Base-by-base conservation (phyloP, 2,797 vertebrate genomes). In the Phyllotis vaccarum region DNA sequence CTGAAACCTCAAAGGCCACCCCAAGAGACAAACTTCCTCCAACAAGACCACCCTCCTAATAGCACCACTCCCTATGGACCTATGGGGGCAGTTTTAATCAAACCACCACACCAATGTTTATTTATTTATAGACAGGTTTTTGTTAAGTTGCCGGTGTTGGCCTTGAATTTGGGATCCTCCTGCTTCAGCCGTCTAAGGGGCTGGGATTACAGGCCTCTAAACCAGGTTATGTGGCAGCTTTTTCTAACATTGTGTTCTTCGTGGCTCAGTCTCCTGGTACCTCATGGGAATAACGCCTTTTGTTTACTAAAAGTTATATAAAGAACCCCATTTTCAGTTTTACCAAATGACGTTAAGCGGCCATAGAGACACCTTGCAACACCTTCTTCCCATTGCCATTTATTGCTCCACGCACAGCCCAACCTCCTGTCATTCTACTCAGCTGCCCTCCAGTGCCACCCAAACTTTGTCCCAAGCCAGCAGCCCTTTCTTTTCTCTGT, bases 371-470 rank as follows among this genome's bases (percentile, higher is more conserved):
- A 31, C 2, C 0, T 52, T 8, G 6, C 2, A 24, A 46, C 10
- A 17, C 3, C 17, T 21, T 22, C 34, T 66, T 46, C n/a, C 34
- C 6, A 1, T 46, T 0, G 3, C 13, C 1, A 1, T 31, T 5
- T 0, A 6, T 3, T 1, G 9, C 60, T 64, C 29, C 29, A 64
- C 62, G 14, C 37, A 31, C 24, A n/a, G n/a, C 40, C 21, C 14
- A 16, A 8, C 2, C 1, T 62, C 1, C 29, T 29, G 34, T 37
- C 6, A 5, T 0, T 66, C 11, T 85, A 13, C 16, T 64, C 21
- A 40, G 2, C 8, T 56, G 40, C 60, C 46, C 60, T 89, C 54
- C 21, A 0, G 1, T 3, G 10, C 2, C 64, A n/a, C 5, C 24
- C 24, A 74, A 34, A 16, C 21, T 89, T 22, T 19, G 16, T 24